Evolutionary conservation across 2,888 invertebrate genomes (phyloP).

Genomic region (Nomada fabriciana): DNA sequence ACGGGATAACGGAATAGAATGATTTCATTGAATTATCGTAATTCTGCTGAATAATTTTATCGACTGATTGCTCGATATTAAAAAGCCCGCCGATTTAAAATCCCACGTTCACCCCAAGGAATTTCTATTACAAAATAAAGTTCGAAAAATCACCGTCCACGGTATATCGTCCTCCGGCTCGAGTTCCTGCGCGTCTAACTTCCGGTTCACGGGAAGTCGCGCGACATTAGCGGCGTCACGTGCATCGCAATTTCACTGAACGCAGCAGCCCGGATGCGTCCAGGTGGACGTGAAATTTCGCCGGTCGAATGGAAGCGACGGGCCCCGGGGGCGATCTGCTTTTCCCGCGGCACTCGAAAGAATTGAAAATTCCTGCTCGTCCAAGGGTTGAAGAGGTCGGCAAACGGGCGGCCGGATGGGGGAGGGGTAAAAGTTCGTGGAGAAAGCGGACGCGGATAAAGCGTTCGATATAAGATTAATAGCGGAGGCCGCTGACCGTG

Average conservation of each 20-base stretch:
- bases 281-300: conserved; percentile 49
- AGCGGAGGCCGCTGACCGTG: conserved; percentile 77
- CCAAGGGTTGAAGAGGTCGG: conserved; percentile 76
- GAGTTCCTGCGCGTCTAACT: background rate
- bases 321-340: conserved; percentile 61
- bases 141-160: background rate
- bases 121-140: too few relatives aligned
- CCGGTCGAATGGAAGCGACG: conserved; percentile 21
- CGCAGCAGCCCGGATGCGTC: conserved; percentile 9
- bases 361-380: conserved; percentile 81
- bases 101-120: too few relatives aligned
- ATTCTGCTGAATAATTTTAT: too few relatives aligned
- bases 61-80: too few relatives aligned
- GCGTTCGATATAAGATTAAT: conserved; percentile 84
- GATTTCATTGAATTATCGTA: too few relatives aligned
- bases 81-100: too few relatives aligned
- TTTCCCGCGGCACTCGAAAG: conserved; percentile 73
- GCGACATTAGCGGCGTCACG: conserved; percentile 34
- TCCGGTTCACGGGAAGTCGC: background rate
- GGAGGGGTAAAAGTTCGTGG: conserved; percentile 40
- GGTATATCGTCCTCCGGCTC: background rate
- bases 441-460: conserved; percentile 80
- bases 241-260: conserved; percentile 27
- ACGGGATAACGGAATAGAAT: too few relatives aligned
- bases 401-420: conserved; percentile 63